Base-by-base conservation (phyloP, 2,113 vertebrate species). In the Galeopterus variegatus region DNA sequence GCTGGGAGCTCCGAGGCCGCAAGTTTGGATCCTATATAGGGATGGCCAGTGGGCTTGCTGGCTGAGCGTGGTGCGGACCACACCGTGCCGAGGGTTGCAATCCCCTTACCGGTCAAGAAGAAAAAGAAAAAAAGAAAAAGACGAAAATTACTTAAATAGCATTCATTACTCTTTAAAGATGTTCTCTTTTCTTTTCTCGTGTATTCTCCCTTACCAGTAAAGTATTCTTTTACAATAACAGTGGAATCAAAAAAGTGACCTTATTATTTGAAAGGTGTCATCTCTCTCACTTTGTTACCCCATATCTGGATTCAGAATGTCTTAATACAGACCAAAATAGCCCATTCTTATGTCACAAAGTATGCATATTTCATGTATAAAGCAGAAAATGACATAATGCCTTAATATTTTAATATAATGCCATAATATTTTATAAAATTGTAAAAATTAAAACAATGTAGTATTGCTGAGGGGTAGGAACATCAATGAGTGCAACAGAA, bases 91-190 rank as follows among this genome's bases (percentile, higher is more conserved):
- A 41, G 41, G 41, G 41, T 41, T 41, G 41, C 41, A 4, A 41
- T 41, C 41, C 41, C 41, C 41, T 41, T 41, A 41, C 41, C 41
- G 4, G 41, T 41, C 41, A 41, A 41, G 4, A 41, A 41, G 4
- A 41, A 41, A 41, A 41, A 41, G 4, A 41, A 41, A n/a, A n/a
- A n/a, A n/a, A n/a, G n/a, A n/a, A n/a, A n/a, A n/a, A n/a, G n/a
- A n/a, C n/a, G n/a, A n/a, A n/a, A n/a, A n/a, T 65, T 28, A 77
- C 33, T 56, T 84, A 87, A 87, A 82, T 60, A 80, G 87, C 23
- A 48, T 15, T 48, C 13, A 23, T 50, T 82, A 6, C n/a, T 95
- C 45, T 80, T 72, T 94, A 62, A 85, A 19, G 17, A 65, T 21
- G 7, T 3, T 84, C 19, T 80, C 19, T 31, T 76, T 50, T 62